phyloP scores from a whole-genome alignment of 2,113 vertebrate genomes.

The Meriones unguiculatus region DNA sequence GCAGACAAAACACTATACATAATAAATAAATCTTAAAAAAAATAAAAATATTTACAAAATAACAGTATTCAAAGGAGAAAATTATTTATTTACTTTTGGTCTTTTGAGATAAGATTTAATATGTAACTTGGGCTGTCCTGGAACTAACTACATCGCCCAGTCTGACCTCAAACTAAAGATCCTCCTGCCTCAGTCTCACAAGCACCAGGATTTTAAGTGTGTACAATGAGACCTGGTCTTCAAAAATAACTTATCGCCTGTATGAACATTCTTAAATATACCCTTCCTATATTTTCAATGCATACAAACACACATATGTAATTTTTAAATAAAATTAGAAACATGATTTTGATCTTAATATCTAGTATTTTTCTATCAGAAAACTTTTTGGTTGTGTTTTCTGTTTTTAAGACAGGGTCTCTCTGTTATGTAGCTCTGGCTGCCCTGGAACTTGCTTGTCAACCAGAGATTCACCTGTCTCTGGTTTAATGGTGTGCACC shows the following conservation, averaged over 20 bases:
- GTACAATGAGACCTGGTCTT: not conserved
- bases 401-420: not conserved
- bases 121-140: not conserved
- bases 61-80: not conserved
- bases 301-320: not conserved
- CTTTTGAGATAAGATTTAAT: not conserved
- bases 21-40: not conserved
- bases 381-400: not conserved
- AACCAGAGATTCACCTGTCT: not conserved
- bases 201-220: not conserved
- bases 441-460: not conserved
- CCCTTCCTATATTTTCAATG: not conserved
- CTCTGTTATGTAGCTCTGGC: not conserved
- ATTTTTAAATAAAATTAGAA: constrained; percentile 21
- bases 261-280: not conserved
- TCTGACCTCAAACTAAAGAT: not conserved
- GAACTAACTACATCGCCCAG: not conserved
- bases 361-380: constrained; percentile 2
- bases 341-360: constrained; percentile 25
- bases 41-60: not conserved
- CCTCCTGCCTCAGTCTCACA: not conserved
- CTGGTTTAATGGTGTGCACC: not conserved
- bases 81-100: not conserved
- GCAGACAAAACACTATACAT: too few relatives aligned
- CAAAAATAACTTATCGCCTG: not conserved